phyloP scores from a whole-genome alignment of 2,888 invertebrate genomes.

The Synanthedon formicaeformis region DNA sequence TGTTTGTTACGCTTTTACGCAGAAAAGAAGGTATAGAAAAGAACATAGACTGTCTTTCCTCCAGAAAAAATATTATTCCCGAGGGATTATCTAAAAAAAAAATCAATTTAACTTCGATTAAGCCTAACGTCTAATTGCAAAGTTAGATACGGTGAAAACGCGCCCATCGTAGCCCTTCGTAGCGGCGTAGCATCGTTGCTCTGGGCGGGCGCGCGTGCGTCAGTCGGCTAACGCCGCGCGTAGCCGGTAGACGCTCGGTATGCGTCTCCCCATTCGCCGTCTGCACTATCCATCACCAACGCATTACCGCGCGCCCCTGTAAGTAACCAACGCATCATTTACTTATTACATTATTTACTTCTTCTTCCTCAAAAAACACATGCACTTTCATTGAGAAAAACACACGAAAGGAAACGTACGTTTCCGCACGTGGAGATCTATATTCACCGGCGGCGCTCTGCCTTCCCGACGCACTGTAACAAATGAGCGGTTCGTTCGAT shows the following conservation, averaged over 20 bases:
- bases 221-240: slow-evolving; percentile 56
- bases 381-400: not conserved
- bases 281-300: slow-evolving; percentile 25
- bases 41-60: no score
- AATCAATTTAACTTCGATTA: no score
- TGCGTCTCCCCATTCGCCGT: slow-evolving; percentile 33
- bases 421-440: slow-evolving; percentile 54
- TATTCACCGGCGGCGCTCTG: slow-evolving; percentile 32
- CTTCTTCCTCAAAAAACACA: slow-evolving; percentile 15
- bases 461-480: slow-evolving; percentile 46
- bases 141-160: slow-evolving; percentile 5
- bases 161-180: slow-evolving; percentile 28
- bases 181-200: slow-evolving; percentile 32
- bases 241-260: slow-evolving; percentile 49
- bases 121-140: no score
- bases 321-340: slow-evolving; percentile 27
- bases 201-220: slow-evolving; percentile 55
- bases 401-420: slow-evolving; percentile 21
- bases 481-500: slow-evolving; percentile 65
- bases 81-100: no score
- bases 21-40: no score
- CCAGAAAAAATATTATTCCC: no score
- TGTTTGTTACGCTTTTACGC: no score
- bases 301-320: slow-evolving; percentile 64
- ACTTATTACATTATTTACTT: slow-evolving; percentile 16